Evolutionary conservation across 2,113 vertebrate species (phyloP), one percentile per base, ranked within the genome.

Genomic region (Burhinus oedicnemus): DNA sequence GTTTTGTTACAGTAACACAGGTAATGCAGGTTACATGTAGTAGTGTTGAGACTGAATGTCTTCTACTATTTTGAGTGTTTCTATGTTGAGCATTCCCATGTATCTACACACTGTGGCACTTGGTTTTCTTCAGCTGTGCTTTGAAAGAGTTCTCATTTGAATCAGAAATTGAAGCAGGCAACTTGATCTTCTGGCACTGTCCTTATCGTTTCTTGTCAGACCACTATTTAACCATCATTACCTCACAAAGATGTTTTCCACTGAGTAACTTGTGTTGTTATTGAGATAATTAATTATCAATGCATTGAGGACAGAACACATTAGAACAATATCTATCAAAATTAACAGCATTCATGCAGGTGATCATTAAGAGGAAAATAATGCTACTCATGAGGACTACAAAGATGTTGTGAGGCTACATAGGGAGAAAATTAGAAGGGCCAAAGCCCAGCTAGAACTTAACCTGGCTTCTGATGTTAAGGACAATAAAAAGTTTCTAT

Each of bases 81-180:
- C 65, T 47, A 7, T 32, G 11, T 23, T 75, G 29, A 90, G 27
- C 36, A 78, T 75, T 60, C 18, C 38, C 30, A 25, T 19, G 7
- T 78, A 71, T 36, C 14, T 58, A 34, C 52, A 65, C 26, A 29
- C 26, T 34, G 26, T 40, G 14, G 21, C 47, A 69, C 40, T 58
- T n/a, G 36, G 25, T 88, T 95, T 90, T 90, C 71, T 88, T 80
- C 66, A 83, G 69, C 42, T 79, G 32, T 0, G 1, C 42, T 84
- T 92, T 5, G 27, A 38, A 57, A 32, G 70, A 61, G 58, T 57
- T 88, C 71, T 83, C 75, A 94, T 86, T 91, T 93, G 30, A 95
- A 96, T 86, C 66, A 92, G 96, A 90, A 95, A 94, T 7, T 9
- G 75, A 93, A 95, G 85, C 36, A 95, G 71, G 88, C 54, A 88